A percentile compares a stretch with the other conserved stretches of the same genome.
These are phyloP conservation scores for Ctenomys sociabilis DNA, from an alignment of 2,113 vertebrate species.

Conservation along the genomic window DNA sequence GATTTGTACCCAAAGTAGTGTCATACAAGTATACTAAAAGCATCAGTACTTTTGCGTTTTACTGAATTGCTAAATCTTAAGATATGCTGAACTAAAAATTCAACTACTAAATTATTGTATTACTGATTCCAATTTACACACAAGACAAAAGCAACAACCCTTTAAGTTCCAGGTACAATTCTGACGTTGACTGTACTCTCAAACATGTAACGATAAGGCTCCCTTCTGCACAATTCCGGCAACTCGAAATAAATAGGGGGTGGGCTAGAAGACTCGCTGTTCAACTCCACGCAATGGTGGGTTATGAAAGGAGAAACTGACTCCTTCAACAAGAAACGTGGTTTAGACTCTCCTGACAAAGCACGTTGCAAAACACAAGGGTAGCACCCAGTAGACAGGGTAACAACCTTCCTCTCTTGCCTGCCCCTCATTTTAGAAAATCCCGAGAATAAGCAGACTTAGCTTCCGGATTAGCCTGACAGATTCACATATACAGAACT, in stretches of 20 bases:
- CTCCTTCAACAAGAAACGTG: background rate
- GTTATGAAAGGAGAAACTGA: background rate
- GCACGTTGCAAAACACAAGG: background rate
- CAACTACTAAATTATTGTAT: background rate
- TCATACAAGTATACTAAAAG: background rate
- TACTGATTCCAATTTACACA: constrained; percentile 27
- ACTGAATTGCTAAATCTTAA: background rate
- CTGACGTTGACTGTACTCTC: background rate
- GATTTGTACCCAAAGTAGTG: background rate
- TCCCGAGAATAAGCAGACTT: background rate
- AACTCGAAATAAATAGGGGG: background rate
- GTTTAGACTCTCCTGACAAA: background rate
- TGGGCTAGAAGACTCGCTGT: background rate
- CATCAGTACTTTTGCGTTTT: background rate
- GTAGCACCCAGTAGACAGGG: background rate
- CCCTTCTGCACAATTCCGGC: background rate
- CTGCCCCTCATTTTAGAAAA: background rate
- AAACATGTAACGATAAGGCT: background rate
- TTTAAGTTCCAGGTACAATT: constrained; percentile 31
- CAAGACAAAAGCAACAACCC: background rate
- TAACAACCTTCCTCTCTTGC: no score
- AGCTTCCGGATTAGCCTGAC: background rate
- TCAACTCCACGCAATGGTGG: background rate
- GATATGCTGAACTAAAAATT: background rate
- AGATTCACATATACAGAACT: background rate